Evolutionary conservation across 2,113 vertebrate genomes (phyloP), one percentile per base, ranked within the genome.

Genomic region (Pongo pygmaeus): DNA sequence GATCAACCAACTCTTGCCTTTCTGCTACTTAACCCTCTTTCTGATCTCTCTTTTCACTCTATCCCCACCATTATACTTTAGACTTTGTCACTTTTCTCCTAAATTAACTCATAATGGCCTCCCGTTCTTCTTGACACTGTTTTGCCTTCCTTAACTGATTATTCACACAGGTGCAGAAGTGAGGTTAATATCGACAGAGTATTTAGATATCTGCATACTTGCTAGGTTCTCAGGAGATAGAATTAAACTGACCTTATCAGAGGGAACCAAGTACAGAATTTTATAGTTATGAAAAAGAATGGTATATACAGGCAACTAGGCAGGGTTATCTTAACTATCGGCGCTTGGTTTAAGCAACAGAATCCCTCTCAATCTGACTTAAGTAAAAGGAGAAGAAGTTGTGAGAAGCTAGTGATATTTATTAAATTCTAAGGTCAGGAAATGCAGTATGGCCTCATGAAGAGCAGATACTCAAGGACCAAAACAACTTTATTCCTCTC

Each of bases 61-160:
- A 6, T 92, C n/a, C 30, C 48, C 8, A 89, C 20, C 30, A 6
- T 83, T 35, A 80, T 20, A 64, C 52, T 92, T 95, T 2, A 84
- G 61, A 77, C 14, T n/a, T 84, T 92, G 64, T 97, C n/a, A 83
- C 25, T 74, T 91, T 96, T 96, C 74, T 32, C 72, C 52, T 88
- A 81, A 80, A 81, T 88, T 86, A 88, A 81, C 59, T 95, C 89
- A 52, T 77, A 96, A 18, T 85, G 40, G 27, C 64, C 18, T 92
- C 43, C 43, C 93, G 0, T 93, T 94, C 83, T 86, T 95, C 72
- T 94, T 94, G 40, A 61, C 46, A 93, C n/a, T 94, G 9, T 25
- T 91, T 93, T 93, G 32, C n/a, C 52, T 8, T 91, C 55, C 46
- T 93, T 32, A 38, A 3, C 69, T 86, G 38, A 84, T 91, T 25